Conservation (phyloP, 2,888 invertebrate genomes). For the Drosophila atripex region DNA sequence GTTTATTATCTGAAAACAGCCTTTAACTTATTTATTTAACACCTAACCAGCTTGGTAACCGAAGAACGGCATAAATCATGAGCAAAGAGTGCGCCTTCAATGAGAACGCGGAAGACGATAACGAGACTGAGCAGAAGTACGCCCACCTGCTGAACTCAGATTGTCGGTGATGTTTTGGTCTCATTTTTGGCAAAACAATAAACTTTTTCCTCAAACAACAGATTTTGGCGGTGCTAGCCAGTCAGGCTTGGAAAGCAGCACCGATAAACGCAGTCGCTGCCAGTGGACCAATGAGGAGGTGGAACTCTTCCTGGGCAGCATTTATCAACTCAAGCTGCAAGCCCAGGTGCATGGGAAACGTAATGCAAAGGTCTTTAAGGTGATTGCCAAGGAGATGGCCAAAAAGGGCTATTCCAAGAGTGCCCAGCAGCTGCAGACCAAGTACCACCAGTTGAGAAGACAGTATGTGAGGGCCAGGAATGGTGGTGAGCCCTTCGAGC, state of each 20-base stretch:
- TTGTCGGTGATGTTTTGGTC: constrained; percentile 22
- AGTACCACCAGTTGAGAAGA: constrained; percentile 52
- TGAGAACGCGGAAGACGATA: constrained; percentile 11
- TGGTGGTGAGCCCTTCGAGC: constrained; percentile 40
- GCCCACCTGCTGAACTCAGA: constrained; percentile 27
- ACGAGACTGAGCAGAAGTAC: constrained; percentile 52
- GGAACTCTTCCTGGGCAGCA: constrained; percentile 45
- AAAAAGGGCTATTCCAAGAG: constrained; percentile 39
- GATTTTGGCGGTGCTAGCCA: constrained; percentile 1
- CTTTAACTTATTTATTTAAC: background rate
- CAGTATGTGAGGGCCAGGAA: constrained; percentile 49
- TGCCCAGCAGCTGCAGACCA: constrained; percentile 54
- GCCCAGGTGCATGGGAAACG: constrained; percentile 30
- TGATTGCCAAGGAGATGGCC: constrained; percentile 54
- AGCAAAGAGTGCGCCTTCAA: background rate
- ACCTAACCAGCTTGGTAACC: background rate
- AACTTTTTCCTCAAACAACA: background rate
- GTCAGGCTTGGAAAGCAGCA: background rate
- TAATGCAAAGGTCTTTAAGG: constrained; percentile 59
- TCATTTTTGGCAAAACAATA: background rate
- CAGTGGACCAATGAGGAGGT: constrained; percentile 57
- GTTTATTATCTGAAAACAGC: background rate
- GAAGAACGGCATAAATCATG: background rate
- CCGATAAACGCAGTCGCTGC: constrained; percentile 28
- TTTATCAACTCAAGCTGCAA: constrained; percentile 51